phyloP scores from a whole-genome alignment of 2,888 invertebrate genomes.

The Ectemnius lituratus region DNA sequence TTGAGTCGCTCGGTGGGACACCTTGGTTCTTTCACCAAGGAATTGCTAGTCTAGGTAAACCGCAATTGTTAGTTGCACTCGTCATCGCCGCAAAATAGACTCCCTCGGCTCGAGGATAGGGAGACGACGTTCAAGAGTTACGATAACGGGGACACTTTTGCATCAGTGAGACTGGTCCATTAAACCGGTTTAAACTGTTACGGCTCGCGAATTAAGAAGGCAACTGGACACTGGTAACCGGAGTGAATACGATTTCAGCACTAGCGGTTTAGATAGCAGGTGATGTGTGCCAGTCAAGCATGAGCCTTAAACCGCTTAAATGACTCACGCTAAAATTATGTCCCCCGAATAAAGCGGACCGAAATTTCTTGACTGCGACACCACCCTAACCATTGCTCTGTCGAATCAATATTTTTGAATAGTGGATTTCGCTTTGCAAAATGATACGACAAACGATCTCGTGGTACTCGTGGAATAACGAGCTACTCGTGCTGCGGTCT shows the following conservation, averaged over 20 bases:
- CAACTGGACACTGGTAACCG: conserved; percentile 9
- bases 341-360: conserved; percentile 27
- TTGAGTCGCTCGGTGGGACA: not conserved
- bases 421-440: too few relatives aligned
- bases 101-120: too few relatives aligned
- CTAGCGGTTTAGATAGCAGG: conserved; percentile 25
- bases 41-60: not conserved
- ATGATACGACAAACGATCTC: too few relatives aligned
- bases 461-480: too few relatives aligned
- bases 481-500: too few relatives aligned
- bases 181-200: conserved; percentile 1
- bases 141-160: conserved; percentile 7
- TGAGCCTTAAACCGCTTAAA: conserved; percentile 21
- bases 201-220: conserved; percentile 1
- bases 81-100: too few relatives aligned
- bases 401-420: too few relatives aligned
- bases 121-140: not conserved
- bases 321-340: conserved; percentile 21
- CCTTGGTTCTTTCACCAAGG: not conserved
- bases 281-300: conserved; percentile 6
- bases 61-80: too few relatives aligned
- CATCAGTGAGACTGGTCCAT: conserved; percentile 2
- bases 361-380: conserved; percentile 22
- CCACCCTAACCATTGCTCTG: not conserved
- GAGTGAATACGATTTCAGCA: conserved; percentile 6